Conservation (phyloP, 2,797 vertebrate species). For the Esox masquinongy region DNA sequence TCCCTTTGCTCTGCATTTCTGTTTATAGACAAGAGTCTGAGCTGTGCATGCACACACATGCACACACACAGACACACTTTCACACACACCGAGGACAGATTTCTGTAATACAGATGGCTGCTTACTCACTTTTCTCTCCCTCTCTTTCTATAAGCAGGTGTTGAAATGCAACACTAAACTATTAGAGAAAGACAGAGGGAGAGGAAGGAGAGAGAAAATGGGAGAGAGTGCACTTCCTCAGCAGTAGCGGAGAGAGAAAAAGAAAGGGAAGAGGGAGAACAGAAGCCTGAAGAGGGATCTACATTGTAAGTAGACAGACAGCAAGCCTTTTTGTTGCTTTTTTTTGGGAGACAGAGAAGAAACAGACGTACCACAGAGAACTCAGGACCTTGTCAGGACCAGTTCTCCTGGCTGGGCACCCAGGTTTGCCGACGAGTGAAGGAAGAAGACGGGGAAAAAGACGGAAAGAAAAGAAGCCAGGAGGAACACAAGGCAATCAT, state of each 20-base stretch:
- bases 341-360: constrained; percentile 31
- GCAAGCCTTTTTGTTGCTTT: constrained; percentile 37
- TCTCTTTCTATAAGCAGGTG: constrained; percentile 64
- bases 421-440: constrained; percentile 23
- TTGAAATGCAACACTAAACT: constrained; percentile 75
- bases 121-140: constrained; percentile 28
- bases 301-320: constrained; percentile 67
- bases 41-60: constrained; percentile 10
- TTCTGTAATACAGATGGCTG: constrained; percentile 40
- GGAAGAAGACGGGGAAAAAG: constrained; percentile 21
- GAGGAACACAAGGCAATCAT: constrained; percentile 78
- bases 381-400: constrained; percentile 15
- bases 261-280: constrained; percentile 8
- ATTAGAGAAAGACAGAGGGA: constrained; percentile 60
- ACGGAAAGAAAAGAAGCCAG: constrained; percentile 50
- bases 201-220: constrained; percentile 56
- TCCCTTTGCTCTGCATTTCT: constrained; percentile 52
- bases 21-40: constrained; percentile 51
- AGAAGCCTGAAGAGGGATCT: constrained; percentile 64
- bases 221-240: constrained; percentile 64
- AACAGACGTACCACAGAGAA: constrained; percentile 27
- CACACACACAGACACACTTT: constrained; percentile 11
- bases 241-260: constrained; percentile 53
- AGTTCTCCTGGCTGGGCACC: constrained; percentile 13
- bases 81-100: constrained; percentile 33